Evolutionary conservation across 1,140 invertebrate genomes (phyloP).

Genomic region (Pinna nobilis): DNA sequence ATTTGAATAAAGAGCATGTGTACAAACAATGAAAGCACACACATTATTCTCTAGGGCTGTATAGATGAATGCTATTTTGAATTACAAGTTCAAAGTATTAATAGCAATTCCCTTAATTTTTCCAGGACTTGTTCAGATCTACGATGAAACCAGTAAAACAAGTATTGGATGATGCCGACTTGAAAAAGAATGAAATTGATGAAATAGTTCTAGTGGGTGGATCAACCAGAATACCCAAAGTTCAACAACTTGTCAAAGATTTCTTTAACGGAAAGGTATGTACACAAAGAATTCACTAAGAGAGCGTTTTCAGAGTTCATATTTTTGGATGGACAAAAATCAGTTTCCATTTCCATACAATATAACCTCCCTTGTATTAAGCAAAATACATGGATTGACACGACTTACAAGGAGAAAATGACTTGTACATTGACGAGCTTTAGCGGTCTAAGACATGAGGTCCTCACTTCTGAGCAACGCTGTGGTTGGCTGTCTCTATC

Average conservation of each 20-base stretch:
- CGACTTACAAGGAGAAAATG: neutral
- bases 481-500: too few relatives aligned
- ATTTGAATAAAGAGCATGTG: too few relatives aligned
- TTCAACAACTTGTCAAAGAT: slow-evolving; percentile 99
- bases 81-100: too few relatives aligned
- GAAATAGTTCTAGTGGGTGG: slow-evolving; percentile 99
- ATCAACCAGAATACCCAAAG: slow-evolving; percentile 98
- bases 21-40: too few relatives aligned
- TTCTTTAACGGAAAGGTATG: slow-evolving; percentile 86
- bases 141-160: slow-evolving; percentile 95
- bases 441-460: neutral
- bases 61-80: too few relatives aligned
- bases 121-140: slow-evolving; percentile 93
- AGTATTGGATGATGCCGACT: slow-evolving; percentile 95
- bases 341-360: neutral
- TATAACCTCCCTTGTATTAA: neutral
- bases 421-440: neutral
- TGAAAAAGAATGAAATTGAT: slow-evolving; percentile 99
- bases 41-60: too few relatives aligned
- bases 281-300: too few relatives aligned
- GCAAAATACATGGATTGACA: neutral
- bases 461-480: too few relatives aligned
- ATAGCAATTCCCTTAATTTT: too few relatives aligned
- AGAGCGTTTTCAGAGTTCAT: too few relatives aligned
- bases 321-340: neutral